phyloP scores from a whole-genome alignment of 2,797 vertebrate genomes.

The Ambastaia sidthimunki region DNA sequence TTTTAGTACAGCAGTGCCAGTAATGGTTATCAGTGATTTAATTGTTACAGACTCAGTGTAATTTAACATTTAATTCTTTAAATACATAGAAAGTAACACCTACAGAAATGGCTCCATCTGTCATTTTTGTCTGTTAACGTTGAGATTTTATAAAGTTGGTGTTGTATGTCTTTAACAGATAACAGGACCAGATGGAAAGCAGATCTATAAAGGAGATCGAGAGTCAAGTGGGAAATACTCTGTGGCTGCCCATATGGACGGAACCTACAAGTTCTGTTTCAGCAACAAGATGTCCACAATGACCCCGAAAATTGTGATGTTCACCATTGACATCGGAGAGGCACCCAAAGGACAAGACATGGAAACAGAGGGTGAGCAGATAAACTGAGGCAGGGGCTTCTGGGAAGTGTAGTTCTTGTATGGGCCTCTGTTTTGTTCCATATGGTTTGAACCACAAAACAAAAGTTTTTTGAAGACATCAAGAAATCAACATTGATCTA shows the following conservation, averaged over 20 bases:
- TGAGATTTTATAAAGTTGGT: background rate
- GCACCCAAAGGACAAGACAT: constrained; percentile 96
- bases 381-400: background rate
- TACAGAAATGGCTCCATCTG: background rate
- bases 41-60: no score
- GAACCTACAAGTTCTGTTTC: constrained; percentile 97
- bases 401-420: no score
- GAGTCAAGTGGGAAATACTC: constrained; percentile 98
- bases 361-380: constrained; percentile 94
- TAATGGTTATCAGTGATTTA: background rate
- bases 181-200: constrained; percentile 95
- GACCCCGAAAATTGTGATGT: constrained; percentile 99
- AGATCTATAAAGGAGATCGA: constrained; percentile 95
- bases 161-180: constrained; percentile 78
- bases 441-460: background rate
- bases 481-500: background rate
- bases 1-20: background rate
- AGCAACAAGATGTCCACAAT: constrained; percentile 99
- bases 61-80: background rate
- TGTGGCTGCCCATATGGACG: constrained; percentile 97
- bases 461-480: background rate
- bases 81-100: fast-evolving
- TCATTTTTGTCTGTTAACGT: background rate
- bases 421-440: background rate
- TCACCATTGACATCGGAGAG: constrained; percentile 98